Evolutionary conservation across 2,888 invertebrate genomes (phyloP).

Genomic region (Nesidiocoris tenuis): DNA sequence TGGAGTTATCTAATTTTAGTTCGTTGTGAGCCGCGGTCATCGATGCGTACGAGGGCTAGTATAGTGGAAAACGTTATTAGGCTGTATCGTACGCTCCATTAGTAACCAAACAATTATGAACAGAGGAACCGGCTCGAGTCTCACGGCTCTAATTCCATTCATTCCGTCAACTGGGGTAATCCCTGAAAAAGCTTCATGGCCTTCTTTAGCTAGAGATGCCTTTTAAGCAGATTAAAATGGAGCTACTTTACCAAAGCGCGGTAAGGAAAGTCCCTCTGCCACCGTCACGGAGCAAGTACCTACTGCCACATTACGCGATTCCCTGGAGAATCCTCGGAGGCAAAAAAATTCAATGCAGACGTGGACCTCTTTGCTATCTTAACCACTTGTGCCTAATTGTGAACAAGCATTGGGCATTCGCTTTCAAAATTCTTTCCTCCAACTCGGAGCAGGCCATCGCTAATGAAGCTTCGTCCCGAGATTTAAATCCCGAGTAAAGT

Average conservation of each 20-base stretch:
- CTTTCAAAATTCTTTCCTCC: too few relatives aligned
- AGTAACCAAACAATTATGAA: not conserved
- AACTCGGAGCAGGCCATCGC: too few relatives aligned
- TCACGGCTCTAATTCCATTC: not conserved
- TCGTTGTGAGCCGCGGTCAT: too few relatives aligned
- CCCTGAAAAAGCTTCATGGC: not conserved
- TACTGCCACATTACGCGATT: not conserved
- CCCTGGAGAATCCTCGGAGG: not conserved
- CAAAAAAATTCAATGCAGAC: too few relatives aligned
- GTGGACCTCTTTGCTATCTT: too few relatives aligned
- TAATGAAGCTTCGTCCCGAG: too few relatives aligned
- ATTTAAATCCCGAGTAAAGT: too few relatives aligned
- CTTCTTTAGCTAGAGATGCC: not conserved
- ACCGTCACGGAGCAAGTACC: not conserved
- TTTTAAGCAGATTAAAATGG: not conserved
- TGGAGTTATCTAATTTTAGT: too few relatives aligned
- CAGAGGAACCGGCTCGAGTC: not conserved
- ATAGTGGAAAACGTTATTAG: too few relatives aligned
- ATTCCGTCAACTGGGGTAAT: not conserved
- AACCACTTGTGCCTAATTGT: too few relatives aligned
- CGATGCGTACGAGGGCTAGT: too few relatives aligned
- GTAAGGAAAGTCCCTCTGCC: not conserved
- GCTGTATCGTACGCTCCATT: not conserved
- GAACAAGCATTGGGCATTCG: too few relatives aligned
- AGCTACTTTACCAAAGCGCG: not conserved